A percentile compares a stretch with the other conserved stretches of the same genome.
Conservation (phyloP, 2,113 vertebrate genomes). For the Propithecus coquereli region DNA sequence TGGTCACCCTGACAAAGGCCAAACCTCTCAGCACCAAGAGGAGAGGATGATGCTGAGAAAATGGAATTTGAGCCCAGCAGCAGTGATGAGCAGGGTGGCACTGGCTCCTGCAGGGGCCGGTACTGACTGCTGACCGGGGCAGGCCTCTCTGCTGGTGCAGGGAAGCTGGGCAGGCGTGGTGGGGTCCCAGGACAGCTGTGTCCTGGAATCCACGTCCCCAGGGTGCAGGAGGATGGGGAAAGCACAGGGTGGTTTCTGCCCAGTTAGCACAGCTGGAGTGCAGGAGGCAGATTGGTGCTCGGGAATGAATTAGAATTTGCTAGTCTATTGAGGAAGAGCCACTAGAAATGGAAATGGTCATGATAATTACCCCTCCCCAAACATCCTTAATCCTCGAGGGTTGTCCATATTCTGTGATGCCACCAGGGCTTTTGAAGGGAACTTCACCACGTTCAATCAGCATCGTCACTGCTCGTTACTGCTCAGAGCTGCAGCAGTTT, state of each 20-base stretch:
- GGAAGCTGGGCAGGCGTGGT: not conserved
- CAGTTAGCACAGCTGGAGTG: no score
- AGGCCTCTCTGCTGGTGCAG: not conserved
- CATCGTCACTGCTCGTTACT: not conserved
- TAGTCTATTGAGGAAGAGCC: not conserved
- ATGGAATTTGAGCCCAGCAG: not conserved
- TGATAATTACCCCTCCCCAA: rapidly evolving
- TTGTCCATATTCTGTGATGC: rapidly evolving
- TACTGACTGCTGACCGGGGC: not conserved
- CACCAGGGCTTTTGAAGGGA: not conserved
- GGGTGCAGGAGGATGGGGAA: not conserved
- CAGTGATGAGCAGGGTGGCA: not conserved
- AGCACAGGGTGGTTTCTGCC: not conserved
- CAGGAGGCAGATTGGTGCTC: not conserved
- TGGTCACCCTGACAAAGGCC: not conserved
- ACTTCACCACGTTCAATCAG: rapidly evolving
- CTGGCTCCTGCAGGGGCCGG: constrained; percentile 21
- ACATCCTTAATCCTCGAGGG: rapidly evolving
- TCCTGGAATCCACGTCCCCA: not conserved
- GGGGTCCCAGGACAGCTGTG: not conserved
- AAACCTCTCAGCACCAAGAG: not conserved
- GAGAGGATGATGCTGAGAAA: not conserved
- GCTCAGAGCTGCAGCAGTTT: not conserved
- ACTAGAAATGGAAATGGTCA: not conserved
- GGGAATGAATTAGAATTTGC: not conserved